Percentiles rank a stretch among this genome's conserved stretches.
phyloP scores from a whole-genome alignment of 2,888 invertebrate genomes.

The Trichogramma evanescens region DNA sequence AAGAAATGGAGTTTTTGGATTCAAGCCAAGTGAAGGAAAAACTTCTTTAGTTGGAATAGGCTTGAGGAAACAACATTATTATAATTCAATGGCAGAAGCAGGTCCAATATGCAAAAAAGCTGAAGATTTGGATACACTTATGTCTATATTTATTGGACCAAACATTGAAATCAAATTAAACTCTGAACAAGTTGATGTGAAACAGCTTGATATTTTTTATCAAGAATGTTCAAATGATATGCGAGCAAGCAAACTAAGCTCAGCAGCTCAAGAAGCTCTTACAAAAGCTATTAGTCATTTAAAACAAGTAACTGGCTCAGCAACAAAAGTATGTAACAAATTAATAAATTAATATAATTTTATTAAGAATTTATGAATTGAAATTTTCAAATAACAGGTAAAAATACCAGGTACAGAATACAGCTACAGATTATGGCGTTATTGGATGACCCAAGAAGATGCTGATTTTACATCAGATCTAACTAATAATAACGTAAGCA shows the following conservation, averaged over 20 bases:
- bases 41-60: conserved; percentile 57
- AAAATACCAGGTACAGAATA: conserved; percentile 49
- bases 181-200: conserved; percentile 54
- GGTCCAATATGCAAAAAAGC: conserved; percentile 78
- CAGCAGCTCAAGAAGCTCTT: conserved; percentile 61
- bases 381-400: conserved; percentile 31
- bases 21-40: conserved; percentile 65
- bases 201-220: conserved; percentile 67
- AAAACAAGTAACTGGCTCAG: conserved; percentile 39
- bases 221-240: conserved; percentile 69
- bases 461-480: conserved; percentile 59
- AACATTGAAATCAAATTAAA: conserved; percentile 55
- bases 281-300: conserved; percentile 50
- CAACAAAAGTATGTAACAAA: conserved; percentile 33
- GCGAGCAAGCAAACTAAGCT: conserved; percentile 63
- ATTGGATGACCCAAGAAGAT: conserved; percentile 67
- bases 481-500: conserved; percentile 54
- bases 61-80: conserved; percentile 55
- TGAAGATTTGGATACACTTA: conserved; percentile 71
- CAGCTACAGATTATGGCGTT: conserved; percentile 64
- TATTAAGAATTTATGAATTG: not conserved
- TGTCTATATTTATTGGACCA: conserved; percentile 58
- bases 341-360: not conserved
- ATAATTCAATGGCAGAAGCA: conserved; percentile 71
- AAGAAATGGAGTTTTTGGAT: conserved; percentile 82